phyloP scores from a whole-genome alignment of 2,888 invertebrate genomes.

The Tinea trinotella region DNA sequence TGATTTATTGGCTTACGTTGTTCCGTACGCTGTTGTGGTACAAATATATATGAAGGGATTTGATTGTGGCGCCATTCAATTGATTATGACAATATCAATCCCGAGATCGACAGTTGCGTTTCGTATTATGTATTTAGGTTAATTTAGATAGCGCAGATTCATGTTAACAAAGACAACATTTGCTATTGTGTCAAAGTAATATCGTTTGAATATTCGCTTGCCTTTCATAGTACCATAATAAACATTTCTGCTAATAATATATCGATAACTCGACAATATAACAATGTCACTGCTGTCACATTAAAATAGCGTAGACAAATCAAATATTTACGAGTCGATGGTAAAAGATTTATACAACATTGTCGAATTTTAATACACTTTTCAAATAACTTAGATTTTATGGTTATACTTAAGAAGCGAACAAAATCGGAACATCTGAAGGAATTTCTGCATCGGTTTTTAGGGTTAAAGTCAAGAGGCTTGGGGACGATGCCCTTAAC shows the following conservation, averaged over 20 bases:
- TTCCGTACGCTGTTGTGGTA: not conserved
- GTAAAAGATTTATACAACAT: not conserved
- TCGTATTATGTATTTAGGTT: too few species aligned
- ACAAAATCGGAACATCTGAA: not conserved
- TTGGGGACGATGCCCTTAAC: not conserved
- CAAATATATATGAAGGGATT: not conserved
- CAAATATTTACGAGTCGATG: not conserved
- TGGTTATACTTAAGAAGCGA: not conserved
- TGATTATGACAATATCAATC: not conserved
- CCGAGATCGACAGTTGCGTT: not conserved
- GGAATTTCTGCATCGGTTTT: not conserved
- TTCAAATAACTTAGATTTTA: slow-evolving; percentile 2
- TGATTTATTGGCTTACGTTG: slow-evolving; percentile 7
- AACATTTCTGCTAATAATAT: too few species aligned
- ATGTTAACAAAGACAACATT: not conserved
- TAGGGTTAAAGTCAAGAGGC: slow-evolving; percentile 8
- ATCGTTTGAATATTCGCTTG: too few species aligned
- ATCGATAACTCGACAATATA: not conserved
- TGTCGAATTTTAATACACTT: not conserved
- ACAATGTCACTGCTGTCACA: not conserved
- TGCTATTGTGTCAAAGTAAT: too few species aligned
- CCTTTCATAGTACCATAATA: too few species aligned
- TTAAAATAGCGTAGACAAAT: not conserved
- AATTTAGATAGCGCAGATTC: not conserved
- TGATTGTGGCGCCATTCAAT: not conserved